Conservation (phyloP, 53 echinoderm and acorn worm genomes). For the Apostichopus leukothele region DNA sequence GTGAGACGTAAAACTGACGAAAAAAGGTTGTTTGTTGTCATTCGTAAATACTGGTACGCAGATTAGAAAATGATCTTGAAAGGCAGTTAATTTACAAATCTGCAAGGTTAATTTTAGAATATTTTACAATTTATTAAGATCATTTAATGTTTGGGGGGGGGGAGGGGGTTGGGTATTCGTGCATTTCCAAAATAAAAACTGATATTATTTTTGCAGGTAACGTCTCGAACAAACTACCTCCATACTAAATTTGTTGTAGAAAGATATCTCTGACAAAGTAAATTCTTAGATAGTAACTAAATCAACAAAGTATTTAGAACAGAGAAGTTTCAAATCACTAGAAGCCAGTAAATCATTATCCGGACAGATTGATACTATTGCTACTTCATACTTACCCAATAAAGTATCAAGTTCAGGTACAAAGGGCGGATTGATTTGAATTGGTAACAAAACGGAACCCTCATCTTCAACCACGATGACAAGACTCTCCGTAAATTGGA, state of each 20-base stretch:
- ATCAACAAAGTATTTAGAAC: background rate
- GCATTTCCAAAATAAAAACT: no score
- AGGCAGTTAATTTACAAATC: background rate
- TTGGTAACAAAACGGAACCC: background rate
- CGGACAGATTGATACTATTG: background rate
- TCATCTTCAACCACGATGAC: background rate
- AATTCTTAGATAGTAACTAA: background rate
- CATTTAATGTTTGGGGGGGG: no score
- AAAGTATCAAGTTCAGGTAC: background rate
- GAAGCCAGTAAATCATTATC: background rate
- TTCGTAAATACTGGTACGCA: background rate
- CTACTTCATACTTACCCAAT: background rate
- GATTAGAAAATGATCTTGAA: background rate
- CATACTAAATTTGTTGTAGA: background rate
- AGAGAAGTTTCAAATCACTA: background rate
- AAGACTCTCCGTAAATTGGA: background rate
- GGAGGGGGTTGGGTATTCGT: no score
- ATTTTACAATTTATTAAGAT: background rate
- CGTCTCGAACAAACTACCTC: background rate
- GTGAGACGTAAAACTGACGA: background rate
- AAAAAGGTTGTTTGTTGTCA: background rate
- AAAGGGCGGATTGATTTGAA: background rate
- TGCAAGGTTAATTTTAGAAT: background rate
- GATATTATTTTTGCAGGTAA: background rate
- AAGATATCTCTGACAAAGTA: background rate